Evolutionary conservation across 2,888 invertebrate species (phyloP).

Genomic region (Athalia circularis): DNA sequence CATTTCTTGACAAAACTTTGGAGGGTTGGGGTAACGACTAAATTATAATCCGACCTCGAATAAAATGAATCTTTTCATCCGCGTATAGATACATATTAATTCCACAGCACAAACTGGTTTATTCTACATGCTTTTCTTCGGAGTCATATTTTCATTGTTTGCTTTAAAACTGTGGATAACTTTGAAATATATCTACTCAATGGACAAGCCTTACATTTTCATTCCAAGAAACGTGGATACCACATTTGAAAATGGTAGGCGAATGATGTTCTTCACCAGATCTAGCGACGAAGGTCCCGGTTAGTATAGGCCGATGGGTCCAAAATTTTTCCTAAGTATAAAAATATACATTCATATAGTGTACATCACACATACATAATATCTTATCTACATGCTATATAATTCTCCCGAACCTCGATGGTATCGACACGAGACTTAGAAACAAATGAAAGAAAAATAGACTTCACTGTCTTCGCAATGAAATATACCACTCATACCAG

Average conservation of each 20-base stretch:
- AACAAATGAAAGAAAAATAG: no score
- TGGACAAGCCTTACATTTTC: conserved; percentile 58
- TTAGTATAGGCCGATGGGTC: not conserved
- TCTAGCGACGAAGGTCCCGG: not conserved
- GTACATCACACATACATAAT: not conserved
- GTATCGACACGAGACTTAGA: no score
- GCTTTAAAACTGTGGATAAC: conserved; percentile 64
- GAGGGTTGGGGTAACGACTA: conserved; percentile 55
- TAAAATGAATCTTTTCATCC: not conserved
- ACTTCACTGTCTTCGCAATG: no score
- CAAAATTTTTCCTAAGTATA: not conserved
- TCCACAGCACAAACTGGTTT: conserved; percentile 58
- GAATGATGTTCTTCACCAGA: conserved; percentile 2
- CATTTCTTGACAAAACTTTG: conserved; percentile 61
- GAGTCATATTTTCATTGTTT: conserved; percentile 62
- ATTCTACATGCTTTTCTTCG: conserved; percentile 66
- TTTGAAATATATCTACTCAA: conserved; percentile 55
- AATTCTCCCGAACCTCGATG: no score
- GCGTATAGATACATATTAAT: not conserved
- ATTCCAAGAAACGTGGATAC: not conserved
- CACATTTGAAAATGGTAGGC: not conserved
- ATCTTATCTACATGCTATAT: not conserved
- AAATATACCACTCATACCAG: no score
- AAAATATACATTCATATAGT: not conserved
- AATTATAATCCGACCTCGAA: not conserved